Evolutionary conservation across 2,797 vertebrate species (phyloP).

Genomic region (Propithecus deckenii): DNA sequence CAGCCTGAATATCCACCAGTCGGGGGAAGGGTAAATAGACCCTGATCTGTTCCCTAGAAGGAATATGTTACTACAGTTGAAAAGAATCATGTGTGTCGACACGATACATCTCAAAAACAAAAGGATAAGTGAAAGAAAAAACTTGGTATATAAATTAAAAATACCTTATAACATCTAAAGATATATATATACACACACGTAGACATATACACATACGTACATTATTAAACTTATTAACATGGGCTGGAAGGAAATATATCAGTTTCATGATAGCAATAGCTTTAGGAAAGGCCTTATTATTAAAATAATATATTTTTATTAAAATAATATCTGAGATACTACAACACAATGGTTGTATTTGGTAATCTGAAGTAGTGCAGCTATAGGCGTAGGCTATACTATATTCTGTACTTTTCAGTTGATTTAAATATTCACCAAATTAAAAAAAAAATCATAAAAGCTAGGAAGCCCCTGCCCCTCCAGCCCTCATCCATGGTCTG

Average conservation of each 20-base stretch:
- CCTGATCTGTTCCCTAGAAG: neutral
- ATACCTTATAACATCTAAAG: neutral
- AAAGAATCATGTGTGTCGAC: neutral
- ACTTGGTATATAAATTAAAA: neutral
- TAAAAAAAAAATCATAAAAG: neutral
- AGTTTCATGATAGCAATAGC: neutral
- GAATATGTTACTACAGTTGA: rapidly evolving
- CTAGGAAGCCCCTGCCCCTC: neutral
- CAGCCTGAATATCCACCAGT: neutral
- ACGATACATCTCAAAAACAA: neutral
- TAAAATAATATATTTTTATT: neutral
- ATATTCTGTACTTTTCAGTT: neutral
- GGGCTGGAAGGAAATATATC: neutral
- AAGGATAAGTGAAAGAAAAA: neutral
- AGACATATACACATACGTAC: neutral
- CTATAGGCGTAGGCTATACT: too few species aligned
- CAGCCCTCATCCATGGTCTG: neutral
- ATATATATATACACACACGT: neutral
- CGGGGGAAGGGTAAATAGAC: neutral
- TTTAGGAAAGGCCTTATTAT: neutral
- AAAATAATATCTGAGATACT: neutral
- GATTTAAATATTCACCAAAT: neutral
- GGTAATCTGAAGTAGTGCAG: neutral
- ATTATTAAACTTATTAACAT: neutral
- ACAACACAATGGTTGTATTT: neutral